Percentiles rank a stretch among this genome's conserved stretches.
These are phyloP conservation scores for Hoplodrina blanda DNA, from an alignment of 2,888 invertebrate species.

Conservation along the genomic window DNA sequence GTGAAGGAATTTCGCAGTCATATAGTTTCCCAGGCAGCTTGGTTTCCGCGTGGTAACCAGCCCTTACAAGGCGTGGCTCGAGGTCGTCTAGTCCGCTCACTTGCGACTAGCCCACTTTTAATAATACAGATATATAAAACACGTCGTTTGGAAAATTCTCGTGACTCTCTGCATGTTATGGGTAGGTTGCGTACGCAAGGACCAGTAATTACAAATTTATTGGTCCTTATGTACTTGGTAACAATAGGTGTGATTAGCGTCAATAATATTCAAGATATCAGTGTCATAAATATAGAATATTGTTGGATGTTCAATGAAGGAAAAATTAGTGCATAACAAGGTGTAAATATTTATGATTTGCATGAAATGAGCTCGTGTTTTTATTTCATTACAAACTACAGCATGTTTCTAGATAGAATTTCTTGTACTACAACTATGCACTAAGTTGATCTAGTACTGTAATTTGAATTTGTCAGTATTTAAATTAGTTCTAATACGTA, in stretches of 20 bases:
- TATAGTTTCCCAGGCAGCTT: conserved; percentile 49
- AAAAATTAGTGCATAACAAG: background rate
- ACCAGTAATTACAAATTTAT: conserved; percentile 4
- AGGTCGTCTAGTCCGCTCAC: conserved; percentile 80
- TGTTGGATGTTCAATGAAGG: background rate
- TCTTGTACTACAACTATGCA: conserved; percentile 2
- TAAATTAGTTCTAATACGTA: background rate
- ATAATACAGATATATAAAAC: conserved; percentile 42
- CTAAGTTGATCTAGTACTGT: conserved; percentile 5
- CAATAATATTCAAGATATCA: background rate
- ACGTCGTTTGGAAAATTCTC: conserved; percentile 63
- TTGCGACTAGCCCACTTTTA: conserved; percentile 63
- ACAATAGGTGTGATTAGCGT: background rate
- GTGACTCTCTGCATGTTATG: background rate
- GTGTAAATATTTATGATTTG: background rate
- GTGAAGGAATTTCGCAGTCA: conserved; percentile 41
- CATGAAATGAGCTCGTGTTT: background rate
- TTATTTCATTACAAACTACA: background rate
- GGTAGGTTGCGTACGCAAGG: background rate
- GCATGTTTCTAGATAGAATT: background rate
- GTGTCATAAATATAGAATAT: background rate
- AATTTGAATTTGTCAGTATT: conserved; percentile 14
- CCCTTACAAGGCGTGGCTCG: conserved; percentile 72
- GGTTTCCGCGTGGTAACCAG: conserved; percentile 78
- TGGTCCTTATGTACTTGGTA: background rate